Evolutionary conservation across 2,797 vertebrate species (phyloP), one percentile per base, ranked within the genome.

Genomic region (Valencia hispanica): DNA sequence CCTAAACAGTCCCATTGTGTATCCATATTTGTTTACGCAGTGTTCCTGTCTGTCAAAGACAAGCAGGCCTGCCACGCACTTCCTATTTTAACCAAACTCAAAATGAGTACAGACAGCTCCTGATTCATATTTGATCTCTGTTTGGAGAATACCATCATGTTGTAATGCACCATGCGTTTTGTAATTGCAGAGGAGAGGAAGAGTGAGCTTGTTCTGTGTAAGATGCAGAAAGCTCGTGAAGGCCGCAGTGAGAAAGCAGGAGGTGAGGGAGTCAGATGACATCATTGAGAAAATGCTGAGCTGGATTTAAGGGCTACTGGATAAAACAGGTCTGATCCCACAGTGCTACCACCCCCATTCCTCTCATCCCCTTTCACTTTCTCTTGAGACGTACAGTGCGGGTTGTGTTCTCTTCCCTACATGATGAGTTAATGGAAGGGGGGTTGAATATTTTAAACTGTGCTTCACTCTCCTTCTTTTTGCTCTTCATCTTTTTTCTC

Each of bases 361-460:
- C 74, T 48, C 68, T 79, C 45, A 41, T 25, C 69, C 3, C 69
- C 36, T 65, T 43, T 72, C 45, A 63, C 84, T 74, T 77, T 84
- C 86, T 87, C 83, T 57, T 84, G 77, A 92, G 89, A 93, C 90
- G 85, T 93, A 94, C 91, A 91, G 88, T 89, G 90, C 87, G 86
- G 91, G 92, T 89, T 45, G 57, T 93, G 87, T 92, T 89, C 88
- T 78, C 86, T 82, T 92, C 92, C 73, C 55, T 88, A 89, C 89
- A 87, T 50, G 74, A 81, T 79, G 86, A 83, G 90, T 92, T 95
- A 95, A 95, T 96, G 94, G 93, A 95, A 93, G 87, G 82, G 80
- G 84, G 92, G 87, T 92, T 95, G 93, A 95, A 95, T 95, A 95
- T 95, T 95, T 96, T 94, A 95, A 93, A 88, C 89, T 82, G 84